Percentiles rank a stretch among this genome's conserved stretches.
Conservation (phyloP, 2,888 invertebrate species). For the Hipparchia sbordonii region DNA sequence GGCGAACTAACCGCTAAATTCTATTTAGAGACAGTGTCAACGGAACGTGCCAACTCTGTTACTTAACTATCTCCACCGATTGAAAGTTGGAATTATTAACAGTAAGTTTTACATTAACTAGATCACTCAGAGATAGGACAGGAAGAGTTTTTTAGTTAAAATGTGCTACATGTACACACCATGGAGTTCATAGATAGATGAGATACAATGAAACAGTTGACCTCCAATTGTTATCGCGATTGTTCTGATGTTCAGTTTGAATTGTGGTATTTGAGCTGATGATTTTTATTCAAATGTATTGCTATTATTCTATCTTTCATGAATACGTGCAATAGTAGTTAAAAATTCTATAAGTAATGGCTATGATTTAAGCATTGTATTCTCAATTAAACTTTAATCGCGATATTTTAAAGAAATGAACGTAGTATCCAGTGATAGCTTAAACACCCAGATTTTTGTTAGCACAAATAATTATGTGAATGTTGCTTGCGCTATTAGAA, state of each 20-base stretch:
- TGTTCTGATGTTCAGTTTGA: background rate
- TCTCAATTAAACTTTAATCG: background rate
- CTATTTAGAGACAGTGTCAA: conserved; percentile 70
- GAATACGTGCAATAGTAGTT: conserved; percentile 1
- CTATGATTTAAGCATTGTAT: background rate
- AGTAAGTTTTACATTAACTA: conserved; percentile 9
- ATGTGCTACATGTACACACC: conserved; percentile 3
- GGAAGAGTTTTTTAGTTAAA: conserved; percentile 35
- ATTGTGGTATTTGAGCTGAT: conserved; percentile 9
- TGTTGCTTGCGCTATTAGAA: conserved; percentile 40
- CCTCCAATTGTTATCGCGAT: conserved; percentile 13
- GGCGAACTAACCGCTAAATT: conserved; percentile 49
- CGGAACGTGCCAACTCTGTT: conserved; percentile 68
- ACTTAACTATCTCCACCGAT: conserved; percentile 61
- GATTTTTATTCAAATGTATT: conserved; percentile 5
- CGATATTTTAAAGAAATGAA: background rate
- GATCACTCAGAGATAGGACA: conserved; percentile 38
- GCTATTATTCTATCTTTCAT: background rate
- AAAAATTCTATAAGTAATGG: background rate
- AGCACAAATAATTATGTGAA: conserved; percentile 20
- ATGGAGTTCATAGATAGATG: conserved; percentile 5
- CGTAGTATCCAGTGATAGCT: background rate
- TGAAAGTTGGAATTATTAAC: conserved; percentile 27
- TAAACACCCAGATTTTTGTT: conserved; percentile 18
- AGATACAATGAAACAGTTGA: conserved; percentile 6